Evolutionary conservation across 2,888 invertebrate genomes (phyloP), one percentile per base, ranked within the genome.

Genomic region (Caradrina clavipalpis): DNA sequence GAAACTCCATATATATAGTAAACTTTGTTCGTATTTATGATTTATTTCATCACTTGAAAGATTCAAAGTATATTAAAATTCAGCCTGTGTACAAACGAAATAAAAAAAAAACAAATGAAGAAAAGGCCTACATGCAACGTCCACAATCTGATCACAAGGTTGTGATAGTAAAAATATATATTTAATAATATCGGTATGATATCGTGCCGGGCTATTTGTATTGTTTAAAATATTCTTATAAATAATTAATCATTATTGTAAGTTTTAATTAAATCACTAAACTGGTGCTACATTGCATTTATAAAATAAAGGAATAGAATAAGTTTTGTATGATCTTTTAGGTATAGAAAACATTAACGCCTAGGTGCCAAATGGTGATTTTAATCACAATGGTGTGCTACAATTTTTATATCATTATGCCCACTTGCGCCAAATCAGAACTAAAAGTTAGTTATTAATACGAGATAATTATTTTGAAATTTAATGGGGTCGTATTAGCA

Each of bases 211-310:
- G 21, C 17, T 50, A 35, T 53, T n/a, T 78, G 54, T 47, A 51
- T 22, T 47, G 4, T 42, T 35, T 35, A 35, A 31, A 0, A 8
- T 7, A 22, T 69, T 69, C n/a, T 26, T 13, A 39, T 53, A 68
- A 21, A 54, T 54, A 0, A 22, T 2, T 45, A 45, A 45, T 17
- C 3, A 51, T 35, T 49, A 59, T 22, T 45, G 17, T 69, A 80
- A 76, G 45, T 50, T 68, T 26, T 47, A 19, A 73, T 67, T 11
- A 50, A 59, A 60, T 62, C 56, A 15, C 42, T 35, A 2, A 56
- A 66, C 39, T 78, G 78, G 82, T 78, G 82, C 78, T 78, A 78
- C 8, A 58, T 26, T 51, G 73, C 78, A 78, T 82, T 81, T 81
- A 66, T 60, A 57, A 19, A 39, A 21, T 59, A 53, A 45, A 51